Base-by-base conservation (phyloP, 37 sponge, comb jelly and placozoan genomes). In the Mnemiopsis leidyi region DNA sequence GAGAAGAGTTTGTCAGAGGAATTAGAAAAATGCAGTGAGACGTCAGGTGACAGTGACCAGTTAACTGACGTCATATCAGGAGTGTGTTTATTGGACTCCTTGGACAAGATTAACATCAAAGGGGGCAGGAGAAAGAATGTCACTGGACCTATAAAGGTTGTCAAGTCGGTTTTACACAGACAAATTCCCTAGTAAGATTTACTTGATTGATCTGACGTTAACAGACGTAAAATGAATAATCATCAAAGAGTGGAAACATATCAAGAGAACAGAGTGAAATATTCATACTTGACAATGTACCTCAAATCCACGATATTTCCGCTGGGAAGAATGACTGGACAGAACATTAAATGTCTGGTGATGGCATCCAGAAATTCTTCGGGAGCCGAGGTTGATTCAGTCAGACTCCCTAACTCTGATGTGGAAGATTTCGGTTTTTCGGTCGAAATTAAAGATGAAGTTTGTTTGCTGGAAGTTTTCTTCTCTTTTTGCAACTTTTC, bases 241-340 rank as follows among this genome's bases (percentile, higher is more conserved):
- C n/a, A n/a, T n/a, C n/a, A n/a, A n/a, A n/a, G n/a, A n/a, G n/a
- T n/a, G n/a, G n/a, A n/a, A n/a, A n/a, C n/a, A n/a, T n/a, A n/a
- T n/a, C n/a, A n/a, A n/a, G n/a, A n/a, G n/a, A n/a, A n/a, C n/a
- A n/a, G n/a, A n/a, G n/a, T n/a, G n/a, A n/a, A n/a, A n/a, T n/a
- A n/a, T n/a, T n/a, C n/a, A n/a, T n/a, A n/a, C n/a, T n/a, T n/a
- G n/a, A n/a, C n/a, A 77, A 34, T 5, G 9, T 25, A 85, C 90
- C 90, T 85, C 7, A 25, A 40, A 40, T 85, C 90, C 3, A 85
- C 30, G 29, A 85, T 25, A 33, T 85, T 85, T 0, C 90, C 90
- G n/a, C 90, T 85, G 40, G 90, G 90, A 1, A 85, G 29, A 3
- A 85, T 85, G 13, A 85, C 90, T 36, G 90, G 90, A 38, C 90